phyloP scores from a whole-genome alignment of 2,113 vertebrate genomes.

The Tympanuchus pallidicinctus region DNA sequence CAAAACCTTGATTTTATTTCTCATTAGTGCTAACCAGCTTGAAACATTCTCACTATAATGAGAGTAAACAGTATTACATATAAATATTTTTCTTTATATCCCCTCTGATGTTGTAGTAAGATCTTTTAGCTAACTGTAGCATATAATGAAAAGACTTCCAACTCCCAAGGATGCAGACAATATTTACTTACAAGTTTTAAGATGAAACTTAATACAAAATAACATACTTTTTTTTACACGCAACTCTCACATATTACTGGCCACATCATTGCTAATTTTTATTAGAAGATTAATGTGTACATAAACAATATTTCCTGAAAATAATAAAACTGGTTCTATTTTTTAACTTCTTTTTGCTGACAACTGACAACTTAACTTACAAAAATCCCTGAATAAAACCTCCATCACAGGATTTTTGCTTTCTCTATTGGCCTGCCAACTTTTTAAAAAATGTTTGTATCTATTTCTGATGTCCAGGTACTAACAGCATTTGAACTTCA shows the following conservation, averaged over 20 bases:
- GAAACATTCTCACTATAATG: background rate
- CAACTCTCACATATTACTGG: background rate
- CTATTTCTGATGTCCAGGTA: background rate
- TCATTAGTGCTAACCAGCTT: background rate
- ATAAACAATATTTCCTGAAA: background rate
- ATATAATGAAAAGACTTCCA: background rate
- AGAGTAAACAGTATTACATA: background rate
- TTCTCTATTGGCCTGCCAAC: background rate
- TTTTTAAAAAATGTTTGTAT: background rate
- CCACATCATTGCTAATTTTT: background rate
- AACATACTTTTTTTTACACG: fast-evolving
- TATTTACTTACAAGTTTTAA: background rate
- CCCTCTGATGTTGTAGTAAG: background rate
- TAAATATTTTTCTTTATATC: background rate
- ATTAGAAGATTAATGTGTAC: background rate
- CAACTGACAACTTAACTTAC: background rate
- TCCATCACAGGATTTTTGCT: background rate
- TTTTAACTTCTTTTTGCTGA: background rate
- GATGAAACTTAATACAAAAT: background rate
- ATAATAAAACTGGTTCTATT: background rate
- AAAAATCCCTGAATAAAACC: background rate
- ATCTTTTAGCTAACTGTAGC: background rate
- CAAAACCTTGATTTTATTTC: background rate
- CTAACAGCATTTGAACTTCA: background rate
- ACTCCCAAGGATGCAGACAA: background rate